Evolutionary conservation across 1,140 invertebrate genomes (phyloP), one percentile per base, ranked within the genome.

Genomic region (Drosophila tsacasi): DNA sequence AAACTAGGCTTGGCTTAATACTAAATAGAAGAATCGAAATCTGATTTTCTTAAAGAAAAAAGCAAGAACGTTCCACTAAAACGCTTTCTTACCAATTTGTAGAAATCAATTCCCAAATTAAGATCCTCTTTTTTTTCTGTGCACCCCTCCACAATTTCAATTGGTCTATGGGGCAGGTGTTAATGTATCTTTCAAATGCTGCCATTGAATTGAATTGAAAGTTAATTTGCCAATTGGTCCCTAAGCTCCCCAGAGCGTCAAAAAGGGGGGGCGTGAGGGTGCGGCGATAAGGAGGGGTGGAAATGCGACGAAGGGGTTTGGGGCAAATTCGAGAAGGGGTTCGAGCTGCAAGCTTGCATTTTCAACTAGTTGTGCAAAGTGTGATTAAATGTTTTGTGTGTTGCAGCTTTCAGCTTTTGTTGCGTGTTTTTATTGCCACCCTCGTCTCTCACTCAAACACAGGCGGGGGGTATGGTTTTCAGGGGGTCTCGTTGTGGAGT

Each of bases 381-480:
- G 83, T 87, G 84, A 87, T 87, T 87, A 89, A 87, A 87, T 87
- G 84, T 89, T 79, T 79, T 79, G 76, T 79, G 60, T 78, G 75
- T 55, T 78, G 75, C 75, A 78, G 76, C 81, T 87, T 82, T 66
- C 72, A 79, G 84, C 83, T 87, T 87, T 87, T 87, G 84, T 87
- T 86, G 83, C 83, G 80, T 87, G 84, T 81, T 85, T 82, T 85
- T 85, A 85, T 86, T 85, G 83, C 83, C 82, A 86, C 68, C 75
- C 68, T 23, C 25, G 15, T 5, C 25, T 17, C 32, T 35, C 5
- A 0, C 57, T 52, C 61, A 76, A 71, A 69, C 71, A 81, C 72
- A 57, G 55, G 49, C 35, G 0, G 49, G 59, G 54, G 67, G 46
- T n/a, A 27, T n/a, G 44, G 15, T 23, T 27, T 50, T 63, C 25